Evolutionary conservation across 2,888 invertebrate species (phyloP), one percentile per base, ranked within the genome.

Genomic region (Clepsis dumicolana): DNA sequence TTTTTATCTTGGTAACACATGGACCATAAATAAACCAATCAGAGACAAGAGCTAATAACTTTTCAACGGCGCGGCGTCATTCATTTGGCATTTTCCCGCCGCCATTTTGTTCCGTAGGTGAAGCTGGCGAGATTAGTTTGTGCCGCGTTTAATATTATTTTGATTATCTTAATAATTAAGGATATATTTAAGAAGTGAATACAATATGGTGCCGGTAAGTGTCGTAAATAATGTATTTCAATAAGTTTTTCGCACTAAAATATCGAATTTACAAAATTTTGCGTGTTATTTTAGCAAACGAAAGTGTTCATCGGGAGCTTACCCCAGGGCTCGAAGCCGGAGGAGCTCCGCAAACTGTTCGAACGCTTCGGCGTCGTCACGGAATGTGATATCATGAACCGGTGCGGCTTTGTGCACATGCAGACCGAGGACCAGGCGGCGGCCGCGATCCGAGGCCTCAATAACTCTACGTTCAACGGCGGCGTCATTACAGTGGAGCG

Each of bases 241-340:
- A 21, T 25, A 18, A 24, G 12, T 56, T 18, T 63, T 29, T 24
- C 38, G 41, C 38, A 25, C 0, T 0, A 35, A 27, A 64, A 12
- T 14, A 1, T 7, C 24, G 14, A 50, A 54, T 21, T 60, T 14
- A 60, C 27, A 32, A 27, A 2, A 44, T 48, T 38, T 61, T 61
- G 53, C 64, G 53, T 64, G 48, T 60, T 14, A 69, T 91, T 94
- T 71, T 91, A 96, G 95, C 95, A 96, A 91, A 96, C 96, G 70
- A 98, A 98, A 93, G 97, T 99, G 77, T 99, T 99, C 94, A 97
- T 99, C 82, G 98, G 98, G 74, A 98, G 98, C 89, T 91, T 98
- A 84, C 97, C 98, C 68, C 96, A 96, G 79, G 96, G 96, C 78
- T 97, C 97, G 75, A 96, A 97, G 80, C 96, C 96, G 65, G 96